These are phyloP conservation scores for Atherinosoma microstoma DNA, from an alignment of 2,797 vertebrate genomes.

Conservation along the genomic window DNA sequence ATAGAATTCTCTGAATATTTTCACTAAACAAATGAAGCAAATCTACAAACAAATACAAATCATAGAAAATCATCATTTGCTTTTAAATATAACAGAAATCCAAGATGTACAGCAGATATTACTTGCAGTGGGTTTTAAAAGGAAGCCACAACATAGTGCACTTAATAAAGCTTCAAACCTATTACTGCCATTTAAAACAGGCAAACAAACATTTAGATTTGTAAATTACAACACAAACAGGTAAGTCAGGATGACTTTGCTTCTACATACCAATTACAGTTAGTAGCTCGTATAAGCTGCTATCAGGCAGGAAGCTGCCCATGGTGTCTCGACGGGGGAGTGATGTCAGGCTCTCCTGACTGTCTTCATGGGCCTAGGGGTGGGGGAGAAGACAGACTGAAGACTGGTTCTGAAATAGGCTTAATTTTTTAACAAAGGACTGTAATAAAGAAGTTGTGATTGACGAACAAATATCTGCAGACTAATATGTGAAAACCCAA, in stretches of 20 bases:
- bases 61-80: neutral
- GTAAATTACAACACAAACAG: neutral
- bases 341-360: conserved; percentile 91
- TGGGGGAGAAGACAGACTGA: conserved; percentile 22
- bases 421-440: neutral
- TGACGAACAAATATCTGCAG: conserved; percentile 28
- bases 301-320: conserved; percentile 93
- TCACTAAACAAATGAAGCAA: neutral
- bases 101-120: neutral
- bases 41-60: conserved; percentile 2
- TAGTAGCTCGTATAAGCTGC: conserved; percentile 91
- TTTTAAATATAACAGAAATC: neutral
- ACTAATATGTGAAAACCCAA: conserved; percentile 1
- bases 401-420: neutral
- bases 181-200: neutral
- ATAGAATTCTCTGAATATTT: neutral
- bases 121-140: neutral
- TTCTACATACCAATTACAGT: conserved; percentile 86
- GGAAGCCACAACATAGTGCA: too few relatives aligned
- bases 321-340: conserved; percentile 89
- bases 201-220: neutral
- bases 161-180: neutral
- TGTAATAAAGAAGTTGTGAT: conserved; percentile 25
- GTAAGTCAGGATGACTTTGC: neutral
- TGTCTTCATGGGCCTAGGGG: conserved; percentile 93